Evolutionary conservation across 2,888 invertebrate species (phyloP).

Genomic region (Himalopsyche tibetana): DNA sequence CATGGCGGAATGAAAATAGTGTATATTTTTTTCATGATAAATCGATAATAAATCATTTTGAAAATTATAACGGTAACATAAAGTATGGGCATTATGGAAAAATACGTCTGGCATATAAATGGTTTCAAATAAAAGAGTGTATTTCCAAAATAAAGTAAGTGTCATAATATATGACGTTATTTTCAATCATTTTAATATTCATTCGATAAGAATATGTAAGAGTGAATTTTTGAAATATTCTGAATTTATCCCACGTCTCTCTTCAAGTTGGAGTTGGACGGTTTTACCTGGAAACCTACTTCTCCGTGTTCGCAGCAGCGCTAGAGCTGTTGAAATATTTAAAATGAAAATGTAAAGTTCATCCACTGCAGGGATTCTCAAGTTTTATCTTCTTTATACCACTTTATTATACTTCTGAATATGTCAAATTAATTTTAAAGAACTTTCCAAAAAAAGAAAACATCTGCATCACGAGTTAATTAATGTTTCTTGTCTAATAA

Average conservation of each 20-base stretch:
- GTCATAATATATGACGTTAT: neutral
- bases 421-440: neutral
- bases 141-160: too few relatives aligned
- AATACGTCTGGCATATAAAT: too few relatives aligned
- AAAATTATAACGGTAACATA: too few relatives aligned
- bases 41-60: too few relatives aligned
- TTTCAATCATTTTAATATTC: too few relatives aligned
- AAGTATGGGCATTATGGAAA: too few relatives aligned
- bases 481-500: too few relatives aligned
- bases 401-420: neutral
- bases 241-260: neutral
- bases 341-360: conserved; percentile 36
- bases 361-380: conserved; percentile 4
- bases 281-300: neutral
- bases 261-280: neutral
- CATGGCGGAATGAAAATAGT: too few relatives aligned
- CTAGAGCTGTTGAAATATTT: conserved; percentile 14
- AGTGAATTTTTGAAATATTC: neutral
- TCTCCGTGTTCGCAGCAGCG: neutral
- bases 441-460: neutral
- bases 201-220: neutral
- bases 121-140: too few relatives aligned
- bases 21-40: too few relatives aligned
- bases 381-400: neutral
- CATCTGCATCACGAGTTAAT: too few relatives aligned